Evolutionary conservation across 2,797 vertebrate species (phyloP), one percentile per base, ranked within the genome.

Genomic region (Gobionotothen gibberifrons): DNA sequence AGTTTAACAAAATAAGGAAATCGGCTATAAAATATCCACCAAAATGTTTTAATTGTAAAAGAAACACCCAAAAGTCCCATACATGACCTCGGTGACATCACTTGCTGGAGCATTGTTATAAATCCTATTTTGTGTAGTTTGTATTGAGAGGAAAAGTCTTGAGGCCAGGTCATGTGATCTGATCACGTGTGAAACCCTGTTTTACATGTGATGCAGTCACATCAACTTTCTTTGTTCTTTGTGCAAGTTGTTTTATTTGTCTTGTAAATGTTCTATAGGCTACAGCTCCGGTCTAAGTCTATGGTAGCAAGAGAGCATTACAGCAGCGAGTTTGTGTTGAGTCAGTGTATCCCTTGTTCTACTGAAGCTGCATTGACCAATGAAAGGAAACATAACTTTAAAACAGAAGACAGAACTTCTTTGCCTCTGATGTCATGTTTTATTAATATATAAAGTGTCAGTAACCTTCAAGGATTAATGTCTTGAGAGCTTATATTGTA

Each of bases 371-470:
- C 19, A 55, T 36, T 6, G 32, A 9, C 15, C 40, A 55, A 39
- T 9, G 11, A 55, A 49, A 14, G 43, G 69, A 17, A 4, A 4
- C 39, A 4, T 15, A 29, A 52, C 1, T 1, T 21, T 1, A 13
- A 19, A 63, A 57, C 4, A 21, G 26, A 62, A 21, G 16, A 42
- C 14, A 54, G 10, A 15, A 61, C 39, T 15, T 47, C 1, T 63
- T 55, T 59, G 5, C 4, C 14, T 5, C 5, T 0, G 21, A 69
- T 17, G 14, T 69, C 1, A 44, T 70, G 64, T 67, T 75, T 80
- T 63, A 79, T 80, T 69, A 61, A 69, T 10, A 71, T 79, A 76
- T 32, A 82, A 81, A 83, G 81, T 59, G 15, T 76, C 17, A 55
- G 21, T 57, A 42, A 59, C 1, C 9, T 83, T 78, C 59, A 80